These are phyloP conservation scores for Actinemys pallida DNA, from an alignment of 2,113 vertebrate species.

Conservation along the genomic window DNA sequence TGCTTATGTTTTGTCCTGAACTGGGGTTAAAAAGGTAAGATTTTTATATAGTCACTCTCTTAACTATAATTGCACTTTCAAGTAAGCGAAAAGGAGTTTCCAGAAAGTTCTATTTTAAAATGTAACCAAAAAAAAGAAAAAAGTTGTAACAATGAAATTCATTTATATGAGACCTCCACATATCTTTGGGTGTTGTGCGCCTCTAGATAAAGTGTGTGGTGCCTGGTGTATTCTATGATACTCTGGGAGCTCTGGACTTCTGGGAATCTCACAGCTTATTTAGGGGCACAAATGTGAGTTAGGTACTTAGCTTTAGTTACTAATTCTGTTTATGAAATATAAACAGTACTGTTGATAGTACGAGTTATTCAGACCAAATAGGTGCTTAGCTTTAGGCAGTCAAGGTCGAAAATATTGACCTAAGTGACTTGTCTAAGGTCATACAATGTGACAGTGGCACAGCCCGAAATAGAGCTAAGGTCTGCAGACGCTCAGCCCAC, in stretches of 20 bases:
- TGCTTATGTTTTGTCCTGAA: neutral
- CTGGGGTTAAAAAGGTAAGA: neutral
- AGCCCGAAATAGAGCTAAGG: slow-evolving; percentile 37
- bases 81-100: neutral
- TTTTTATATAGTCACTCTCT: neutral
- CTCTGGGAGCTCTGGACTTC: neutral
- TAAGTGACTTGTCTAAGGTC: slow-evolving; percentile 36
- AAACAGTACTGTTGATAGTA: slow-evolving; percentile 37
- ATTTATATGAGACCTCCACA: neutral
- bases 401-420: slow-evolving; percentile 11
- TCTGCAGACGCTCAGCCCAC: neutral
- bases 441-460: slow-evolving; percentile 21
- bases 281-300: neutral
- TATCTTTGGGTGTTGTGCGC: neutral
- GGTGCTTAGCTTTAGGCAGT: slow-evolving; percentile 33
- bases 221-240: neutral
- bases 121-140: neutral
- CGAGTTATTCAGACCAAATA: slow-evolving; percentile 28
- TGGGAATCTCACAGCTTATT: neutral
- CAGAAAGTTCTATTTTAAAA: neutral
- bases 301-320: neutral
- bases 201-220: neutral
- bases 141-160: neutral
- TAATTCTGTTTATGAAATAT: slow-evolving; percentile 2
- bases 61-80: neutral